Conservation (phyloP, 1,140 invertebrate genomes). For the Apis dorsata region DNA sequence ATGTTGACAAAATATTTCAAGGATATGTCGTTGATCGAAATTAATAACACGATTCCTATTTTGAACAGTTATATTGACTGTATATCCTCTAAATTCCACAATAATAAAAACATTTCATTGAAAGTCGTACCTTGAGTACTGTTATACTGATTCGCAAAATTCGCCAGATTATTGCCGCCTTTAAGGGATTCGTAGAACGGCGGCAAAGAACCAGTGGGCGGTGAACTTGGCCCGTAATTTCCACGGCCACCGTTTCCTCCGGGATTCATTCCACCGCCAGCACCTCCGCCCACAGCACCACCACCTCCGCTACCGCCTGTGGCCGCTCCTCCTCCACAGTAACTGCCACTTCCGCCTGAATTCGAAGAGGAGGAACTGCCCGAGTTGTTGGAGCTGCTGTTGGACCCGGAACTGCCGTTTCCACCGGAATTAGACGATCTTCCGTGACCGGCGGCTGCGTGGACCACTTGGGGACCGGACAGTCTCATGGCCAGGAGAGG, state of each 20-base stretch:
- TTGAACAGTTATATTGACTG: too few relatives aligned
- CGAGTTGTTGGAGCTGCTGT: slow-evolving; percentile 67
- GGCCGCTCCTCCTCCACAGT: slow-evolving; percentile 75
- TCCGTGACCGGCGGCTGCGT: slow-evolving; percentile 88
- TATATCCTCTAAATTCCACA: too few relatives aligned
- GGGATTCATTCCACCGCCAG: slow-evolving; percentile 85
- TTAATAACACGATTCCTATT: too few relatives aligned
- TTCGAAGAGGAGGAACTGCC: slow-evolving; percentile 79
- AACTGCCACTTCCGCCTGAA: slow-evolving; percentile 77
- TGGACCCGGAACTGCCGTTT: slow-evolving; percentile 20
- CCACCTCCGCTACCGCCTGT: slow-evolving; percentile 81
- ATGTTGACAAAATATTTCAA: too few relatives aligned
- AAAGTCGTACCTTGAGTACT: slow-evolving; percentile 65
- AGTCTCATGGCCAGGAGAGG: slow-evolving; percentile 75
- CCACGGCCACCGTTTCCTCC: slow-evolving; percentile 86
- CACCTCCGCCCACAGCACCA: slow-evolving; percentile 82
- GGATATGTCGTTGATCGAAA: too few relatives aligned
- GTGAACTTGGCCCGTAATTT: slow-evolving; percentile 91
- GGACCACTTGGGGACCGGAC: slow-evolving; percentile 73
- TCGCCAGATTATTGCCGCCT: slow-evolving; percentile 82
- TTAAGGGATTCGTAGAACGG: slow-evolving; percentile 93
- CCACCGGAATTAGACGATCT: slow-evolving; percentile 68
- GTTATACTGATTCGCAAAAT: slow-evolving; percentile 83
- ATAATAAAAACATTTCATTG: too few relatives aligned
- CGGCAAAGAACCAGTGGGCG: slow-evolving; percentile 89